Base-by-base conservation (phyloP, 2,113 vertebrate genomes). In the Perca flavescens region DNA sequence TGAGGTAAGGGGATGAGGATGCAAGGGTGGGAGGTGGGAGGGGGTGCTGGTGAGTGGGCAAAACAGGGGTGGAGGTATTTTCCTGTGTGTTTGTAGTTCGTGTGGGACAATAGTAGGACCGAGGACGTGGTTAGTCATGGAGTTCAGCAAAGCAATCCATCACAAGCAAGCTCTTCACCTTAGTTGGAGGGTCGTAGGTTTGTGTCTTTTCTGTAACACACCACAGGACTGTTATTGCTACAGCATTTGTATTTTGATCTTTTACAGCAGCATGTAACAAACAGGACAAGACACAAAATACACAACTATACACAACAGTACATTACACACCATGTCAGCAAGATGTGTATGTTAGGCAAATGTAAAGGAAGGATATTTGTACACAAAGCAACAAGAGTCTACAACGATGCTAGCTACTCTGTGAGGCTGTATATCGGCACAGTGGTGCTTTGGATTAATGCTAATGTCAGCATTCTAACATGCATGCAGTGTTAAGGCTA, bases 1-100 rank as follows among this genome's bases (percentile, higher is more conserved):
- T 91, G 90, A 90, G 86, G 91, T 86, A 84, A 90, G 82, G 65
- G 76, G 74, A 75, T 63, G 78, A 62, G 73, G 81, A 76, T 74
- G 77, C 68, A 62, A 84, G 61, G 73, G 89, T 71, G 77, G 36
- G 50, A 21, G 73, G 89, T 71, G 75, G 31, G 54, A 28, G 36
- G 73, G 52, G 76, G 19, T 80, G 63, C 52, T 54, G 46, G 68
- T 2, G 22, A 83, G 50, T 61, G 67, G 60, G 74, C 62, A 74
- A 77, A 54, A 75, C 62, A 11, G 50, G 47, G 53, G 43, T 58
- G 76, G 62, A 73, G 17, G 62, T 74, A 50, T 85, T 85, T 72
- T 46, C 14, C 56, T 62, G 56, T 79, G 47, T 69, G 67, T 40
- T 67, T 67, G 46, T 21, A 17, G 7, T 69, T n/a, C 9, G 28